Percentiles rank a stretch among this genome's conserved stretches.
Evolutionary conservation across 2,113 vertebrate species (phyloP).

Genomic region (Rhinolophus ferrumequinum): DNA sequence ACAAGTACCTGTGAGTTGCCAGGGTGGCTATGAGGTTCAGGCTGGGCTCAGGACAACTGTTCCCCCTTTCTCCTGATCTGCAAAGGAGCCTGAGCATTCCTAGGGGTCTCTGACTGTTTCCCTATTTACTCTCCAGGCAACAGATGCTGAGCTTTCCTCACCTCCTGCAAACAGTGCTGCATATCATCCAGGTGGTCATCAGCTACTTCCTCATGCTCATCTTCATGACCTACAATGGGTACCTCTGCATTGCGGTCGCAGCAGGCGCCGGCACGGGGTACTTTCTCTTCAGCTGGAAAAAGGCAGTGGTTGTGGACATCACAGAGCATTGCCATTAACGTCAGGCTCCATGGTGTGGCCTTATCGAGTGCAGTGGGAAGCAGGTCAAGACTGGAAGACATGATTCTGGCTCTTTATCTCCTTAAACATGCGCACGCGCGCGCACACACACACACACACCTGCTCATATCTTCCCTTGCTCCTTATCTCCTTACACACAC

Average conservation of each 20-base stretch:
- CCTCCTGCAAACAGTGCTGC: constrained; percentile 93
- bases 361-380: constrained; percentile 58
- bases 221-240: constrained; percentile 99
- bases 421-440: neutral
- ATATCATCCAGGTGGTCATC: constrained; percentile 95
- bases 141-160: constrained; percentile 96
- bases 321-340: constrained; percentile 97
- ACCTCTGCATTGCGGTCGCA: constrained; percentile 96
- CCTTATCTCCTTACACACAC: constrained; percentile 41
- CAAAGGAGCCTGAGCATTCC: neutral
- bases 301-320: constrained; percentile 98
- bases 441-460: neutral
- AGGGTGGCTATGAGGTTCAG: neutral
- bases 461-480: constrained; percentile 57
- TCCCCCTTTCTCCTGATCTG: neutral
- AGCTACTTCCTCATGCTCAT: constrained; percentile 99
- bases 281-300: constrained; percentile 99
- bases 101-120: constrained; percentile 59
- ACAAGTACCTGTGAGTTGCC: neutral
- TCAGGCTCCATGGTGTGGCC: constrained; percentile 21
- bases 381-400: constrained; percentile 60
- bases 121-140: constrained; percentile 86
- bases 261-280: constrained; percentile 94
- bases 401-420: constrained; percentile 62
- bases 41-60: neutral